phyloP scores from a whole-genome alignment of 2,797 vertebrate species.

The Acrossocheilus wenchowensis region DNA sequence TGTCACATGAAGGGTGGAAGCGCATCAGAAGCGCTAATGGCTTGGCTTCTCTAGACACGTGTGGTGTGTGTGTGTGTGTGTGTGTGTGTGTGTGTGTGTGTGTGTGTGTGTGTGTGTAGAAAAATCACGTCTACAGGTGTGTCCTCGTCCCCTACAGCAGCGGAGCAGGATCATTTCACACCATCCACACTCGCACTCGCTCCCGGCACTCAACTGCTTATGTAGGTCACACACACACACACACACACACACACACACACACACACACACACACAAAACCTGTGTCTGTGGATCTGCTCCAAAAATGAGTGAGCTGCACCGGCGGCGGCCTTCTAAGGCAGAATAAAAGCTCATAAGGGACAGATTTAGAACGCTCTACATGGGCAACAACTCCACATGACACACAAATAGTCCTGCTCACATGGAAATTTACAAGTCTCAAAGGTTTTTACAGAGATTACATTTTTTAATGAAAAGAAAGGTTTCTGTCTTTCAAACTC shows the following conservation, averaged over 20 bases:
- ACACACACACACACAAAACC: conserved; percentile 33
- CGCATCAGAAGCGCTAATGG: not conserved
- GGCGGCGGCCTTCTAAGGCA: not conserved
- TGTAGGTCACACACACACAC: conserved; percentile 48
- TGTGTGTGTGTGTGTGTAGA: not conserved
- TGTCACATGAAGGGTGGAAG: conserved; percentile 19
- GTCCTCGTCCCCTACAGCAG: not conserved
- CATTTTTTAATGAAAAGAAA: not conserved
- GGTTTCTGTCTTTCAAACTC: too few species aligned
- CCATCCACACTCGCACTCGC: conserved; percentile 17
- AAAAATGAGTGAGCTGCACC: conserved; percentile 3
- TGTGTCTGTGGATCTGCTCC: conserved; percentile 13
- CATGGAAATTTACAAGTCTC: not conserved
- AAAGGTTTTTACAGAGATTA: not conserved
- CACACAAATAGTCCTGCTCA: not conserved
- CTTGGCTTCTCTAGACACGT: not conserved
- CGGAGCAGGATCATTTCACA: conserved; percentile 32
- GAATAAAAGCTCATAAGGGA: not conserved
- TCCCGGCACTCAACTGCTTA: conserved; percentile 15
- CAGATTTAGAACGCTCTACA: not conserved
- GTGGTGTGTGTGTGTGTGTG: not conserved
- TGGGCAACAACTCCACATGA: not conserved
- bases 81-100: not conserved
- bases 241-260: conserved; percentile 40
- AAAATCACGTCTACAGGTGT: conserved; percentile 18